Conservation (phyloP, 1,140 invertebrate species). For the Pomacea maculata region DNA sequence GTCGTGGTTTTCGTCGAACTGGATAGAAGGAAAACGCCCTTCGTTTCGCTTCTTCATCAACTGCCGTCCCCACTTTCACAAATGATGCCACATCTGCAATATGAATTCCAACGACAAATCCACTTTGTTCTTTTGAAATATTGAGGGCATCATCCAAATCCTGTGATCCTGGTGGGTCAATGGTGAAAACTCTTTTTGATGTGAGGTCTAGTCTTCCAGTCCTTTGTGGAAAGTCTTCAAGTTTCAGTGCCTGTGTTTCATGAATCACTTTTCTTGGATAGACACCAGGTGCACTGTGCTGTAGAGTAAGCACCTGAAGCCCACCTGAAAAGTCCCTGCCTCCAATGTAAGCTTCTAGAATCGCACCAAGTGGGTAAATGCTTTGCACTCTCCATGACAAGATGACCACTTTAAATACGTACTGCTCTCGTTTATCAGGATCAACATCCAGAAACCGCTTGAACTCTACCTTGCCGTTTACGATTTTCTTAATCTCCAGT, state of each 20-base stretch:
- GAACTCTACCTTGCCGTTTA: constrained; percentile 23
- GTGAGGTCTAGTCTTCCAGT: constrained; percentile 78
- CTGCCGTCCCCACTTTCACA: constrained; percentile 40
- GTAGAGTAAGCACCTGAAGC: constrained; percentile 30
- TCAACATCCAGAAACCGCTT: constrained; percentile 22
- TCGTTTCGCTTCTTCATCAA: constrained; percentile 56
- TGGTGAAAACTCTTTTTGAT: constrained; percentile 80
- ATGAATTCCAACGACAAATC: constrained; percentile 51
- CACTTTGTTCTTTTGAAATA: constrained; percentile 37
- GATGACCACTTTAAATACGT: constrained; percentile 42
- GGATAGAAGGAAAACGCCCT: constrained; percentile 58
- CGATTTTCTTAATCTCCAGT: constrained; percentile 29
- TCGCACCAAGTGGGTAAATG: constrained; percentile 38
- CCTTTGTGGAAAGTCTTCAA: constrained; percentile 62
- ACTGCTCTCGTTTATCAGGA: constrained; percentile 22
- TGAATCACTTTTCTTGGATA: constrained; percentile 29
- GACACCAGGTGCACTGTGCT: constrained; percentile 29
- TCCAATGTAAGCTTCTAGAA: constrained; percentile 26
- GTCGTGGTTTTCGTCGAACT: constrained; percentile 48
- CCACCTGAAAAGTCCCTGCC: constrained; percentile 27
- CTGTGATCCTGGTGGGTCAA: constrained; percentile 96
- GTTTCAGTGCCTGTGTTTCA: constrained; percentile 1
- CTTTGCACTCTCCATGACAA: constrained; percentile 32
- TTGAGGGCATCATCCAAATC: constrained; percentile 99
- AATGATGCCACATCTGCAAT: constrained; percentile 61